These are phyloP conservation scores for Dascillus cervinus DNA, from an alignment of 2,888 invertebrate genomes.

Conservation along the genomic window DNA sequence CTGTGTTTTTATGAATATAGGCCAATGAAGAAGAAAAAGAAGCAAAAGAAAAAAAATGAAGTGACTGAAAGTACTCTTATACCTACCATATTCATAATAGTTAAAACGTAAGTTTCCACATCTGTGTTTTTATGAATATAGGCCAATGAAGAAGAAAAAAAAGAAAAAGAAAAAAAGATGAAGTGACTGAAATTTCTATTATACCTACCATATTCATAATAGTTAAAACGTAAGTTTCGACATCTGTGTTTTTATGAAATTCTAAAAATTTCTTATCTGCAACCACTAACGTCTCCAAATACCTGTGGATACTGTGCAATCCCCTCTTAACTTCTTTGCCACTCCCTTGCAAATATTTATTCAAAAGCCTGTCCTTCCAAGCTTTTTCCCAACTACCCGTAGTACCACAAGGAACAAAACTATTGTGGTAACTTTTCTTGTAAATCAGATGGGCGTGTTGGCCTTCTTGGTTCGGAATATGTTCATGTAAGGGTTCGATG, in stretches of 20 bases:
- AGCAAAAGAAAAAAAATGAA: too few species aligned
- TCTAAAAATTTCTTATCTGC: slow-evolving; percentile 59
- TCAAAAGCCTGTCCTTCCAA: slow-evolving; percentile 31
- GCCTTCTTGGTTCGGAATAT: slow-evolving; percentile 41
- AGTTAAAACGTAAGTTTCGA: slow-evolving; percentile 58
- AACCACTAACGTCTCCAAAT: slow-evolving; percentile 57
- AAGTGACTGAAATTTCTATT: slow-evolving; percentile 3
- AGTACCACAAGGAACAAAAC: slow-evolving; percentile 24
- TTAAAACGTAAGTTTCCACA: slow-evolving; percentile 57
- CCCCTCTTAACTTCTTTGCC: slow-evolving; percentile 19
- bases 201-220: slow-evolving; percentile 59
- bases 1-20: slow-evolving; percentile 45
- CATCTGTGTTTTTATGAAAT: slow-evolving; percentile 55
- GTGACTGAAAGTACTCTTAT: too few species aligned
- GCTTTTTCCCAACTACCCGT: slow-evolving; percentile 34
- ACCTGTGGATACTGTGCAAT: slow-evolving; percentile 40
- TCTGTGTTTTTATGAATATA: slow-evolving; percentile 51
- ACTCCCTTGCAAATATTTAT: slow-evolving; percentile 8
- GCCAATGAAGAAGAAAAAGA: slow-evolving; percentile 2
- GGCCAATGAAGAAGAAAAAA: slow-evolving; percentile 1
- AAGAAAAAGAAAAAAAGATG: too few species aligned
- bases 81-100: slow-evolving; percentile 61
- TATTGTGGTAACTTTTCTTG: slow-evolving; percentile 21
- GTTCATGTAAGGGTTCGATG: slow-evolving; percentile 51
- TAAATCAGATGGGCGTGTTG: slow-evolving; percentile 53